Evolutionary conservation across 2,888 invertebrate genomes (phyloP), one percentile per base, ranked within the genome.

Genomic region (Gandaritis pyraliata): DNA sequence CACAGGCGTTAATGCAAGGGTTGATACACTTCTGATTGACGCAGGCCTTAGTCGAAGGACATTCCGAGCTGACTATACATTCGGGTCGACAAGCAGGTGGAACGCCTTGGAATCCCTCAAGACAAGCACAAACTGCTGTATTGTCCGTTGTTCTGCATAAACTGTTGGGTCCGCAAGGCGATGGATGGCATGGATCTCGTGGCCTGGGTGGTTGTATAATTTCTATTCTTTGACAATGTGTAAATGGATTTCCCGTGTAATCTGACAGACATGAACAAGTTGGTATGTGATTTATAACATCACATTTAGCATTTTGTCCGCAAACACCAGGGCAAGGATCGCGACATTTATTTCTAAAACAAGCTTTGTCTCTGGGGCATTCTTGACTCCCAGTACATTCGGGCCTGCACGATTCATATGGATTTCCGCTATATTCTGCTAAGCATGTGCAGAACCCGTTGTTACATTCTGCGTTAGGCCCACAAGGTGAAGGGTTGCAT

Each of bases 61-160:
- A 97, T 87, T 97, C 97, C 0, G 96, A 95, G 80, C 96, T 96
- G 11, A 96, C 95, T 43, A 96, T 93, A 82, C 97, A 97, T 87
- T 97, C 97, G 4, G 97, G 96, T 81, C 96, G 94, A 75, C 97
- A 97, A 58, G 94, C 93, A 36, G 97, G 96, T 58, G 97, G 97
- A 58, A 95, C 94, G 41, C 98, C 97, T 78, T 94, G 94, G 81
- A 95, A 97, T 51, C 96, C 96, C 53, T 93, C 85, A 1, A 95
- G 90, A 78, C 98, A 98, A 2, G 95, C 95, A 78, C 97, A 97
- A 1, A 95, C 95, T 0, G 96, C 96, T 2, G 96, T 95, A 75
- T 96, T 96, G 58, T 95, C 95, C 29, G 95, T 94, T 13, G 96
- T 94, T 70, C 94, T 93, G 76, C 97, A 97, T 74, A 96, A 94